These are phyloP conservation scores for Antigone vipio DNA, from an alignment of 2,113 vertebrate species.

Conservation along the genomic window DNA sequence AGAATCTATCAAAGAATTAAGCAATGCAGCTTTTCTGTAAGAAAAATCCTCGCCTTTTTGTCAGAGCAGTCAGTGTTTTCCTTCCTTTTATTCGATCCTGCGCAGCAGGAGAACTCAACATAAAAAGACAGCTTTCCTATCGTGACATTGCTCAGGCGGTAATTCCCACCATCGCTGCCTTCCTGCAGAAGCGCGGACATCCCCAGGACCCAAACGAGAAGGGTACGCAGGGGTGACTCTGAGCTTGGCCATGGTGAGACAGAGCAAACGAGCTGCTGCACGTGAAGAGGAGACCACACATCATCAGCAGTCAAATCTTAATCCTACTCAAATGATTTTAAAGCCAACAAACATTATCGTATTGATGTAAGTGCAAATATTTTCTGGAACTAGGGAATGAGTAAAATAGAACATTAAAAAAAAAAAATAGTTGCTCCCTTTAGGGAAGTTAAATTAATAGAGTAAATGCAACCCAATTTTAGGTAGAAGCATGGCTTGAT, in stretches of 20 bases:
- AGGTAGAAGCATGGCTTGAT: background rate
- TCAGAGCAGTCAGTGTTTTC: background rate
- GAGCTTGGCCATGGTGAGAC: background rate
- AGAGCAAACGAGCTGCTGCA: background rate
- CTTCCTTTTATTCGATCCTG: background rate
- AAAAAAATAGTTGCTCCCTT: background rate
- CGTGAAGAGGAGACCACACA: background rate
- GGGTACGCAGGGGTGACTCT: background rate
- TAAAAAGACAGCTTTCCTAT: background rate
- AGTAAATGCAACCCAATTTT: background rate
- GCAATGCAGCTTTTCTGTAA: background rate
- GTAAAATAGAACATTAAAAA: background rate
- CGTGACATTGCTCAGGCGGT: fast-evolving
- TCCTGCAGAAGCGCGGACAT: background rate
- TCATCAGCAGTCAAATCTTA: background rate
- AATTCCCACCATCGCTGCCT: background rate
- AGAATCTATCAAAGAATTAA: background rate
- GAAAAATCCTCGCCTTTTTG: background rate
- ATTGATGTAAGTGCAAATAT: background rate
- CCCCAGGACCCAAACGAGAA: background rate
- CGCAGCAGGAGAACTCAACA: background rate
- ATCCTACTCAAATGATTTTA: background rate
- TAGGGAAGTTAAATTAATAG: background rate
- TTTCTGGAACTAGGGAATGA: background rate
- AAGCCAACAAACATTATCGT: background rate